Evolutionary conservation across 2,888 invertebrate species (phyloP).

Genomic region (Mythimna pallens): DNA sequence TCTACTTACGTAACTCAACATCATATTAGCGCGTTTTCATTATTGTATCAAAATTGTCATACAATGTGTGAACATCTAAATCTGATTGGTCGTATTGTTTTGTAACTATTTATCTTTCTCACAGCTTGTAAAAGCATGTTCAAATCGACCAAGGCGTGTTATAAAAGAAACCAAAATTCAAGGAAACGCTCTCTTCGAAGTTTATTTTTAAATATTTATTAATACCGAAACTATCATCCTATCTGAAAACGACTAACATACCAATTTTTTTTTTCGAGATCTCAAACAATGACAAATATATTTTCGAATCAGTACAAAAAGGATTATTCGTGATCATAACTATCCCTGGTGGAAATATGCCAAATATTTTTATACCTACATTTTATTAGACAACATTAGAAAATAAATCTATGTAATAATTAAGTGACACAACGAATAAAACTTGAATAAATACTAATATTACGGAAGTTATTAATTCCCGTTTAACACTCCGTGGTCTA

Average conservation of each 20-base stretch:
- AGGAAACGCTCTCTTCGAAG: neutral
- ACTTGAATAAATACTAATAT: slow-evolving; percentile 1
- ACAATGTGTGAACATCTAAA: too few species aligned
- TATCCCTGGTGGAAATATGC: slow-evolving; percentile 8
- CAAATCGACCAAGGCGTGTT: neutral
- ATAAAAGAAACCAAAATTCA: slow-evolving; percentile 8
- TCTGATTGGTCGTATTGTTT: neutral
- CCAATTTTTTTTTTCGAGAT: slow-evolving; percentile 9
- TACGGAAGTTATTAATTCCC: neutral
- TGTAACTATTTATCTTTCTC: neutral
- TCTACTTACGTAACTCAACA: too few species aligned
- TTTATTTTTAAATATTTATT: too few species aligned
- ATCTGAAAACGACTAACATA: neutral
- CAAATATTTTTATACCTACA: neutral
- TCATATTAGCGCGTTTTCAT: neutral
- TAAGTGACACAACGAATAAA: too few species aligned
- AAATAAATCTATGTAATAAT: neutral
- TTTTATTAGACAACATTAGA: neutral
- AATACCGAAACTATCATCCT: too few species aligned
- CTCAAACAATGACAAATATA: neutral
- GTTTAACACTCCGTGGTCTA: neutral
- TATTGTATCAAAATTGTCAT: too few species aligned
- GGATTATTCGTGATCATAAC: slow-evolving; percentile 1
- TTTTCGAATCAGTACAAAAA: neutral
- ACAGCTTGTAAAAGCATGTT: slow-evolving; percentile 1